Conservation (phyloP, 2,888 invertebrate species). For the Cephus pygmeus region DNA sequence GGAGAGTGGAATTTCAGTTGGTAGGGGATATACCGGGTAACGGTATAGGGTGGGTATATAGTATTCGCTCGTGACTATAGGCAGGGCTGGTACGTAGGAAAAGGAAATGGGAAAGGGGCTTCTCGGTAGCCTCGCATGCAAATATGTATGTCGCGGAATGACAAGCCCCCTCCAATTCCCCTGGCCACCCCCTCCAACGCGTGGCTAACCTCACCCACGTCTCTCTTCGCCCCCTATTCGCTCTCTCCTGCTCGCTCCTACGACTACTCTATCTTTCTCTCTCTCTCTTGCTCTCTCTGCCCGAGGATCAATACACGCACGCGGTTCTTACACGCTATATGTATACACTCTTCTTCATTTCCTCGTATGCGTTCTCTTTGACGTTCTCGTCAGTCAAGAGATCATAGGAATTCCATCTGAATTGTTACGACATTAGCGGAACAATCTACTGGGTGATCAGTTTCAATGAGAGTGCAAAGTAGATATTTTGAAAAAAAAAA, state of each 20-base stretch:
- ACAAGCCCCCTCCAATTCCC: conserved; percentile 39
- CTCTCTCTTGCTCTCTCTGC: conserved; percentile 14
- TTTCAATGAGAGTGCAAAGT: too few relatives aligned
- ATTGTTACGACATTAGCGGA: too few relatives aligned
- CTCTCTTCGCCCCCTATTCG: not conserved
- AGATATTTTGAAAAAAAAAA: not conserved
- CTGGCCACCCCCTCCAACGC: conserved; percentile 8
- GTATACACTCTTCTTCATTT: too few relatives aligned
- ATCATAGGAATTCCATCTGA: too few relatives aligned
- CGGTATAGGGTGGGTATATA: too few relatives aligned
- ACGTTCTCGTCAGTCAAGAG: too few relatives aligned
- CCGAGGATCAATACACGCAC: conserved; percentile 52
- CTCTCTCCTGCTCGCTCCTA: conserved; percentile 4
- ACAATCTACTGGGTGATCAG: too few relatives aligned
- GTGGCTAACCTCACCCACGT: conserved; percentile 9
- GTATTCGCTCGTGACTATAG: too few relatives aligned
- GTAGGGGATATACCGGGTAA: too few relatives aligned
- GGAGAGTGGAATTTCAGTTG: too few relatives aligned
- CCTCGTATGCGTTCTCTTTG: too few relatives aligned
- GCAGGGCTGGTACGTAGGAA: conserved; percentile 7
- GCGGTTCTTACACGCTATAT: conserved; percentile 28
- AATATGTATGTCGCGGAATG: conserved; percentile 43
- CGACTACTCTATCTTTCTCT: not conserved
- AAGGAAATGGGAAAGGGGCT: conserved; percentile 1
- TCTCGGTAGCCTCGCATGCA: conserved; percentile 33